Conservation (phyloP, 2,797 vertebrate species). For the Trichosurus vulpecula region DNA sequence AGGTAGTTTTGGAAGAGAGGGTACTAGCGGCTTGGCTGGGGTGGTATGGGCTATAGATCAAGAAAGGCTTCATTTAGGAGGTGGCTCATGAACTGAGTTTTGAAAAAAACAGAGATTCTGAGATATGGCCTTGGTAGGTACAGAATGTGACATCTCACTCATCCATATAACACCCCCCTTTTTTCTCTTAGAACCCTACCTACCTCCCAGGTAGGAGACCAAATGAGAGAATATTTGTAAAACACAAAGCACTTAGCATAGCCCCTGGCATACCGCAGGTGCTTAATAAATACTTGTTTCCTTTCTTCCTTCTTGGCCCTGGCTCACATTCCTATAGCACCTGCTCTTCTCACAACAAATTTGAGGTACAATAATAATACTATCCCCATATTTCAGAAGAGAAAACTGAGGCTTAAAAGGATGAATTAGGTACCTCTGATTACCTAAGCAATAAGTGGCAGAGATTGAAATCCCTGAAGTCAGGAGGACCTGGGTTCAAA, state of each 20-base stretch:
- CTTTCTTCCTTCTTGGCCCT: background rate
- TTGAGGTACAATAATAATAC: background rate
- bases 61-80: background rate
- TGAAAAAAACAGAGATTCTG: background rate
- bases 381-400: background rate
- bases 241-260: constrained; percentile 13
- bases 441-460: background rate
- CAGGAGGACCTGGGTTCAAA: background rate
- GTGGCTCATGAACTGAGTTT: background rate
- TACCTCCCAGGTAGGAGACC: background rate
- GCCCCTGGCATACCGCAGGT: constrained; percentile 23
- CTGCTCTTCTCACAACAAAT: background rate
- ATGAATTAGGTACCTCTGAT: background rate
- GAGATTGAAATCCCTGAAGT: background rate
- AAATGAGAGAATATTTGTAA: background rate
- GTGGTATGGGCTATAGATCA: background rate
- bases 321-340: background rate
- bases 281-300: constrained; percentile 15
- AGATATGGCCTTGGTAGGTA: background rate
- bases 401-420: background rate
- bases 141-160: background rate
- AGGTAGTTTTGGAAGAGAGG: background rate
- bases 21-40: background rate
- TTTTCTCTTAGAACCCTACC: background rate
- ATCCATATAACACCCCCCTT: background rate